Conservation (phyloP, 2,888 invertebrate species). For the Apodemia zela region DNA sequence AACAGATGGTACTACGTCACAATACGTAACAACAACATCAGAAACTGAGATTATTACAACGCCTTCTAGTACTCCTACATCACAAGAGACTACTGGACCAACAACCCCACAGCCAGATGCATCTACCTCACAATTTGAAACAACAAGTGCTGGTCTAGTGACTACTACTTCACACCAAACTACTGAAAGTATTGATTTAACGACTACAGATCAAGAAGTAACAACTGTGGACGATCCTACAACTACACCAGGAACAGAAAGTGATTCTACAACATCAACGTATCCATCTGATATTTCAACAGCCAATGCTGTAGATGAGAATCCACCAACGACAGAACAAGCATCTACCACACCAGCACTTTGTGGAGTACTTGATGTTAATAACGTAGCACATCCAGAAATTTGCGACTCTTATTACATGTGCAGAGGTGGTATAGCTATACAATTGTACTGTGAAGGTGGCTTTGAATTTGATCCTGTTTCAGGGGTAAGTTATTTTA, state of each 20-base stretch:
- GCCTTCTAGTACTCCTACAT: constrained; percentile 17
- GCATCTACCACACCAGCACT: constrained; percentile 21
- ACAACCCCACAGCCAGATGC: background rate
- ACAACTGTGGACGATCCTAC: constrained; percentile 6
- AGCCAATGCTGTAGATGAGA: background rate
- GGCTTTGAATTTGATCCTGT: constrained; percentile 23
- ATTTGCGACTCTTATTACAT: constrained; percentile 25
- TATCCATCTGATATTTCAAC: background rate
- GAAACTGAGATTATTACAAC: constrained; percentile 17
- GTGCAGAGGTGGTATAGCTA: constrained; percentile 24
- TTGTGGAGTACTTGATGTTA: constrained; percentile 20
- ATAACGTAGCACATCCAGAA: constrained; percentile 25
- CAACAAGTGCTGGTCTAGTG: background rate
- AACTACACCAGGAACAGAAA: background rate
- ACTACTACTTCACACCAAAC: constrained; percentile 18
- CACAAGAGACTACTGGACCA: constrained; percentile 7
- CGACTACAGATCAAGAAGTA: constrained; percentile 13
- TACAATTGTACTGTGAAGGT: constrained; percentile 21
- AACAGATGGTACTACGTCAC: constrained; percentile 1
- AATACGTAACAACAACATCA: background rate
- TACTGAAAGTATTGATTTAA: constrained; percentile 8
- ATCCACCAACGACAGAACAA: background rate
- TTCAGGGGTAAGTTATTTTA: constrained; percentile 6
- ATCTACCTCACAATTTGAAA: background rate
- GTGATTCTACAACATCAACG: background rate